A percentile compares a stretch with the other conserved stretches of the same genome.
Conservation (phyloP, 2,888 invertebrate genomes). For the Maniola hyperantus region DNA sequence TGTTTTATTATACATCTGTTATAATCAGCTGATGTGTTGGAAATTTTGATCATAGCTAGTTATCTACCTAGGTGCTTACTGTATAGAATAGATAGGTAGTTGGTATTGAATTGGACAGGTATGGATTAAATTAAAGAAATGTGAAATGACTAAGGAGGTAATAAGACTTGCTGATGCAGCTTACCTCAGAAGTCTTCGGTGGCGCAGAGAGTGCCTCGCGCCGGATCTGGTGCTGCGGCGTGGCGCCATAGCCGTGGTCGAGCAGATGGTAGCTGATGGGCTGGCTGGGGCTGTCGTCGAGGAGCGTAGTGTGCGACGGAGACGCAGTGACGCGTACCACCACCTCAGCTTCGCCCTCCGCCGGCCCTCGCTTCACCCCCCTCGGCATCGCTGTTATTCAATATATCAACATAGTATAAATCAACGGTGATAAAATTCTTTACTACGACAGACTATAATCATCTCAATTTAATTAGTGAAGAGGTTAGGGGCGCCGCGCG, state of each 20-base stretch:
- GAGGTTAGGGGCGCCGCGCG: slow-evolving; percentile 81
- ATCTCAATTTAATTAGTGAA: slow-evolving; percentile 77
- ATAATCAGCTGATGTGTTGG: slow-evolving; percentile 8
- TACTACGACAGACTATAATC: slow-evolving; percentile 51
- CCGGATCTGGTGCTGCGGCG: slow-evolving; percentile 87
- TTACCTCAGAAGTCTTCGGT: slow-evolving; percentile 82
- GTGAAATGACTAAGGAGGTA: neutral
- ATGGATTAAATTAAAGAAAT: neutral
- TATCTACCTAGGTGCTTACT: too few relatives aligned
- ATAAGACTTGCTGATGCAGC: slow-evolving; percentile 41
- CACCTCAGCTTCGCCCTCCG: slow-evolving; percentile 79
- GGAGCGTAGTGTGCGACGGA: slow-evolving; percentile 79
- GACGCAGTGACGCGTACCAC: slow-evolving; percentile 78
- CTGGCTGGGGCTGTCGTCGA: slow-evolving; percentile 79
- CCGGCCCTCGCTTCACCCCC: slow-evolving; percentile 82
- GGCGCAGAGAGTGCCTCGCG: slow-evolving; percentile 80
- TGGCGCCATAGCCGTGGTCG: slow-evolving; percentile 94
- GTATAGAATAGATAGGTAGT: neutral
- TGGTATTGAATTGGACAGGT: neutral
- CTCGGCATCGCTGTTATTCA: slow-evolving; percentile 81
- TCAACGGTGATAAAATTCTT: slow-evolving; percentile 42
- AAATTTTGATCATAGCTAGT: neutral
- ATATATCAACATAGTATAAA: slow-evolving; percentile 43
- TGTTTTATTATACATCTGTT: slow-evolving; percentile 2
- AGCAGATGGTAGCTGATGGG: slow-evolving; percentile 89